Evolutionary conservation across 2,797 vertebrate species (phyloP), one percentile per base, ranked within the genome.

Genomic region (Coccyzus lansbergi): DNA sequence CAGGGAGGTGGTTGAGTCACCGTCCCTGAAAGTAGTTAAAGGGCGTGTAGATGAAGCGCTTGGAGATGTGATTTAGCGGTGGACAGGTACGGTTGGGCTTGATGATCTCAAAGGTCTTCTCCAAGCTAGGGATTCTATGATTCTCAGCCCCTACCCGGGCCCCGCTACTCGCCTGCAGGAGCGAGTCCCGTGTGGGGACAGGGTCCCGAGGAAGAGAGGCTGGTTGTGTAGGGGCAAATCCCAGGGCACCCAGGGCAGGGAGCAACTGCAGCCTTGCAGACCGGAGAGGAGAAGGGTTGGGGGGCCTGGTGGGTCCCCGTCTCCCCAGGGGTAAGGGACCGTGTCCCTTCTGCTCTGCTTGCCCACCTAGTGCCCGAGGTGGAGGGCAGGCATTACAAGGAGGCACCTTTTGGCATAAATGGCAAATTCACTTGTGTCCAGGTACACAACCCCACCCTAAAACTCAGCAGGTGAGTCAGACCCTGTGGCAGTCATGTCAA

Each of bases 381-480:
- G 24, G 36, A 25, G 62, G 56, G 3, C 15, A 2, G 70, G 31
- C 55, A 0, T 24, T 24, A 26, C 0, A 7, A 46, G 34, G 22
- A 74, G 31, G 51, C 28, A 12, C 14, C 18, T 42, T 44, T 44
- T 44, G 42, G 42, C 42, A 81, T 69, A n/a, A 9, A 7, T 9
- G 79, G 62, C 44, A 31, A 55, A 15, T 36, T 15, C 25, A 0
- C 12, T 34, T 36, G 36, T 36, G 59, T 26, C 17, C 28, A 24
- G 12, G 33, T 31, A 19, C 38, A 51, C 49, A 34, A 7, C 63
- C 53, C 52, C 56, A 67, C 68, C 93, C 65, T 71, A 38, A 38
- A 65, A 53, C 88, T 60, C 93, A 85, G 91, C 86, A 85, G 81
- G 86, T 90, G 70, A 91, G 64, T 44, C 65, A 68, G 68, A 31